Percentiles rank a stretch among this genome's conserved stretches.
Evolutionary conservation across 2,113 vertebrate genomes (phyloP).

Genomic region (Lagopus muta): DNA sequence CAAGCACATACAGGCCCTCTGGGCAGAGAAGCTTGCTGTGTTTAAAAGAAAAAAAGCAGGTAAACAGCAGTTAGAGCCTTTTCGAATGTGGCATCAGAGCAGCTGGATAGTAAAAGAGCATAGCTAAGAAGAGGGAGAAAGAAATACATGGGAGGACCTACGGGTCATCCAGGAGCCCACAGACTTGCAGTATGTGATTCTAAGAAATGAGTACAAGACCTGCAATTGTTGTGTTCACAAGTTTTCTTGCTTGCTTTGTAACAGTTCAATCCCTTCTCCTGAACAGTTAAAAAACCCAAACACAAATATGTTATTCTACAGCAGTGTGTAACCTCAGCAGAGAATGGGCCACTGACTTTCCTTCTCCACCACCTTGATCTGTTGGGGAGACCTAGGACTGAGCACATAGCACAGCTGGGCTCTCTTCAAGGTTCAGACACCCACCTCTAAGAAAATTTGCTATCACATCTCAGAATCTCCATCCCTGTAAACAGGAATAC

Average conservation of each 20-base stretch:
- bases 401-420: no score
- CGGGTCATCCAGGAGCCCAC: not conserved
- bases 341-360: not conserved
- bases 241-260: rapidly evolving
- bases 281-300: not conserved
- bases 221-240: not conserved
- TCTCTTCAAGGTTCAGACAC: not conserved
- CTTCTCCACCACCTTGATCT: not conserved
- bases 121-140: not conserved
- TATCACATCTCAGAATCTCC: rapidly evolving
- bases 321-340: not conserved
- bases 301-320: not conserved
- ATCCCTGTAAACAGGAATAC: not conserved
- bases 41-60: no score
- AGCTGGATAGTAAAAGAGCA: not conserved
- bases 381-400: not conserved
- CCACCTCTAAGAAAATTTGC: not conserved
- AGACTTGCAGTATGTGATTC: not conserved
- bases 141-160: not conserved
- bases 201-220: not conserved
- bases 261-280: not conserved
- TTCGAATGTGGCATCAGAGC: not conserved
- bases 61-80: not conserved
- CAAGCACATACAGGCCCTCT: not conserved
- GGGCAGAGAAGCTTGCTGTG: not conserved